These are phyloP conservation scores for Triplophysa bombifrons DNA, from an alignment of 2,797 vertebrate genomes.

Conservation along the genomic window DNA sequence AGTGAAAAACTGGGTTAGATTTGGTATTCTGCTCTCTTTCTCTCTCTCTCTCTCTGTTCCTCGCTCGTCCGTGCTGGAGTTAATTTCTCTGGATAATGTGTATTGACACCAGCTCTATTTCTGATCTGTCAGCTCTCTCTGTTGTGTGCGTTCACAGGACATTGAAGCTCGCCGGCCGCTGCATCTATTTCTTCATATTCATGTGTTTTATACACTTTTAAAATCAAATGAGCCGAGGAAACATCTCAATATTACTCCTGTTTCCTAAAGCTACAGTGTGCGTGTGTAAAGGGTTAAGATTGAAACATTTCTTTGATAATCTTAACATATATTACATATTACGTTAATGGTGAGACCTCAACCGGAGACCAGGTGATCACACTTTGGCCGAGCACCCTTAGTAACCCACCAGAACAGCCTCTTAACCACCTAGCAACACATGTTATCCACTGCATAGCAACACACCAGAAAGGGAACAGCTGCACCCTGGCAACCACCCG, in stretches of 20 bases:
- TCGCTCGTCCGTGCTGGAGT: background rate
- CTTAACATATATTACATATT: too few relatives aligned
- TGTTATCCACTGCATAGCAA: background rate
- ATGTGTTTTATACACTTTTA: conserved; percentile 20
- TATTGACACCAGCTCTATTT: conserved; percentile 35
- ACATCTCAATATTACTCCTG: background rate
- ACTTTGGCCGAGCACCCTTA: too few relatives aligned
- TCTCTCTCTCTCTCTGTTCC: background rate
- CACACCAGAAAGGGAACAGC: background rate
- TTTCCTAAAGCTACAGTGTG: too few relatives aligned
- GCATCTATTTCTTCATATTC: conserved; percentile 26
- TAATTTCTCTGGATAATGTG: conserved; percentile 26
- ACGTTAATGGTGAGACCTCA: too few relatives aligned
- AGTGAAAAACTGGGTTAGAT: background rate
- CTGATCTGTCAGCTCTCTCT: conserved; percentile 33
- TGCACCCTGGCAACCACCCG: background rate
- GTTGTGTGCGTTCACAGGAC: conserved; percentile 29
- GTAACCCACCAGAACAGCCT: background rate
- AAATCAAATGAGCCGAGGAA: conserved; percentile 13
- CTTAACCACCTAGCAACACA: too few relatives aligned
- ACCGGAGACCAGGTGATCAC: too few relatives aligned
- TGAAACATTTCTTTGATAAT: too few relatives aligned
- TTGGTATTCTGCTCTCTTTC: background rate
- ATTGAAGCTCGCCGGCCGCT: conserved; percentile 22
- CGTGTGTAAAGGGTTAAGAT: too few relatives aligned